phyloP scores from a whole-genome alignment of 2,113 vertebrate species.

The Pogona vitticeps region DNA sequence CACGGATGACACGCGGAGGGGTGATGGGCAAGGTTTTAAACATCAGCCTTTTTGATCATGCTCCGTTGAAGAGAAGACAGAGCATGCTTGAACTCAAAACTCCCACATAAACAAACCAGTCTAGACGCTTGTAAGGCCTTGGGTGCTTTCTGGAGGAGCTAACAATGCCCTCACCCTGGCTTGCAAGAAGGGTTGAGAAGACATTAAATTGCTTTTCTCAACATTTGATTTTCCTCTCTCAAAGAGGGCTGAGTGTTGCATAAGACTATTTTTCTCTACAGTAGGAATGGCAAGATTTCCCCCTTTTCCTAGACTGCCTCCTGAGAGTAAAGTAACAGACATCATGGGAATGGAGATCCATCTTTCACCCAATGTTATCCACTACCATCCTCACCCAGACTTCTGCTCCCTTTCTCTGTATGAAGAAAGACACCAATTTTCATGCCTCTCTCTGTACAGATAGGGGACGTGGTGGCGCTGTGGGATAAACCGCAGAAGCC shows the following conservation, averaged over 20 bases:
- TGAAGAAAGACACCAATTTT: too few species aligned
- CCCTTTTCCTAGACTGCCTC: too few species aligned
- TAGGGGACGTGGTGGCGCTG: too few species aligned
- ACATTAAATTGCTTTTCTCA: background rate
- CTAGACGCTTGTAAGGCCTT: background rate
- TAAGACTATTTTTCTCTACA: fast-evolving
- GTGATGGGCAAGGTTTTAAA: background rate
- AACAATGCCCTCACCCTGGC: background rate
- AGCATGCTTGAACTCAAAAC: conserved; percentile 23
- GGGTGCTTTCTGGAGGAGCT: background rate
- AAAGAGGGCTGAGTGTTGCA: fast-evolving
- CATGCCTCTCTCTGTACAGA: too few species aligned
- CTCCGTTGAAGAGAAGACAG: background rate
- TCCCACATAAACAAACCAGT: conserved; percentile 4
- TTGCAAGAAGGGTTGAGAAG: background rate
- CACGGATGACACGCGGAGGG: background rate
- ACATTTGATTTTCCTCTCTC: conserved; percentile 3
- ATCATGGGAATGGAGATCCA: too few species aligned
- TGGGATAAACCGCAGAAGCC: too few species aligned
- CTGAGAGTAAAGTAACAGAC: too few species aligned
- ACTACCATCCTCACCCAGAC: too few species aligned
- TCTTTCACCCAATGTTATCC: too few species aligned
- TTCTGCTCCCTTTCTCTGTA: too few species aligned
- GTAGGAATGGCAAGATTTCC: too few species aligned
- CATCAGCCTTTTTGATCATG: conserved; percentile 6